Evolutionary conservation across 2,113 vertebrate genomes (phyloP).

Genomic region (Petrocephalus zakoni): DNA sequence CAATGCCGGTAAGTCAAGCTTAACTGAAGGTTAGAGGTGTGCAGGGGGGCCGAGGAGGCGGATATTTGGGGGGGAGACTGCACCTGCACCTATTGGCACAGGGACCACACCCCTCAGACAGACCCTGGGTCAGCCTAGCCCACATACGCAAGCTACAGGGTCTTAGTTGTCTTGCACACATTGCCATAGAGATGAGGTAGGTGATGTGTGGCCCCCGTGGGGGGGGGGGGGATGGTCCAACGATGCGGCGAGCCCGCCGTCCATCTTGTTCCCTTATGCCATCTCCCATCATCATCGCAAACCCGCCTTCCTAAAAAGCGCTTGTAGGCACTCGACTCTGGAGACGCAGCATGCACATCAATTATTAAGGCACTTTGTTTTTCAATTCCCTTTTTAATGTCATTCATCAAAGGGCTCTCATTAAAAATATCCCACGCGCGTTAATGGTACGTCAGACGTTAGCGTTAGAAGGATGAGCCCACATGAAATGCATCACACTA

Average conservation of each 20-base stretch:
- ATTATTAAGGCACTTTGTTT: conserved; percentile 1
- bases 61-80: neutral
- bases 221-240: too few relatives aligned
- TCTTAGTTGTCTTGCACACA: neutral
- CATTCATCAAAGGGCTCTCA: neutral
- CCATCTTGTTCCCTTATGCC: neutral
- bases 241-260: neutral
- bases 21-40: neutral
- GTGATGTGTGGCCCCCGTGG: neutral
- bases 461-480: neutral
- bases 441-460: neutral
- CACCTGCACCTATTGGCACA: neutral
- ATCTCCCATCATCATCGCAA: neutral
- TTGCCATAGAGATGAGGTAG: neutral
- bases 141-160: neutral
- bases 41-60: too few relatives aligned
- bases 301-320: neutral
- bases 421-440: neutral
- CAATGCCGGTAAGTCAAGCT: neutral
- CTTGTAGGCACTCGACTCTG: neutral
- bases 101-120: neutral
- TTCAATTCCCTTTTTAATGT: neutral
- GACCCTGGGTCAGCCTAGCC: neutral
- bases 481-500: neutral
- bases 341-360: neutral